A percentile compares a stretch with the other conserved stretches of the same genome.
Conservation (phyloP, 1,140 invertebrate genomes). For the Bradynema listronoti region DNA sequence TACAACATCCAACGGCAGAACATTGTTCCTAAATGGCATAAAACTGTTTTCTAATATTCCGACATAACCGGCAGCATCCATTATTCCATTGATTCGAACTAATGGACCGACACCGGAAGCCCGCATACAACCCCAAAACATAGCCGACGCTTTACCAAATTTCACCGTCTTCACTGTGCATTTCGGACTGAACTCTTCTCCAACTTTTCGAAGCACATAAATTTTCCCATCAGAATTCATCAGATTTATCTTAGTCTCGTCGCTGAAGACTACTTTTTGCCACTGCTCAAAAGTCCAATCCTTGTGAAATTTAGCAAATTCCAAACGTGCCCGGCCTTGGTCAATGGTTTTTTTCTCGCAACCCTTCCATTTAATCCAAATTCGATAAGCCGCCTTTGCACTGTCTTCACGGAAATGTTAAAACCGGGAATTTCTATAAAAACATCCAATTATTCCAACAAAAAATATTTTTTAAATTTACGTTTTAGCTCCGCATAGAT, state of each 20-base stretch:
- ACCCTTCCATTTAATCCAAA: too few relatives aligned
- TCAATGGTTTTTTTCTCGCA: too few relatives aligned
- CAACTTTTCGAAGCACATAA: slow-evolving; percentile 30
- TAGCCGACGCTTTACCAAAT: slow-evolving; percentile 48
- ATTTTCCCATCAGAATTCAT: slow-evolving; percentile 30
- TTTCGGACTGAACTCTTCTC: slow-evolving; percentile 23
- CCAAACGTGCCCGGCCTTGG: too few relatives aligned
- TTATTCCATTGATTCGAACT: slow-evolving; percentile 53
- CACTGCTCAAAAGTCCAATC: slow-evolving; percentile 21
- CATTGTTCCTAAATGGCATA: not conserved
- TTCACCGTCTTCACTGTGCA: slow-evolving; percentile 53
- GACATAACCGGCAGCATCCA: slow-evolving; percentile 41
- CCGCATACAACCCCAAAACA: slow-evolving; percentile 58
- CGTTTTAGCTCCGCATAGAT: too few relatives aligned
- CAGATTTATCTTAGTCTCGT: slow-evolving; percentile 41
- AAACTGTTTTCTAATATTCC: slow-evolving; percentile 15
- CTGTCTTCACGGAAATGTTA: too few relatives aligned
- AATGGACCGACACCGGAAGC: slow-evolving; percentile 48
- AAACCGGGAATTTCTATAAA: too few relatives aligned
- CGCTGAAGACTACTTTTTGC: slow-evolving; percentile 31
- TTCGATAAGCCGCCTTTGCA: too few relatives aligned
- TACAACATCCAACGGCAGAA: slow-evolving; percentile 7
- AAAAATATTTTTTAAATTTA: too few relatives aligned
- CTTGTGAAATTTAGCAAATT: slow-evolving; percentile 23
- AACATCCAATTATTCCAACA: too few relatives aligned